Evolutionary conservation across 2,888 invertebrate genomes (phyloP), one percentile per base, ranked within the genome.

Genomic region (Drosophila pseudotalamancana): DNA sequence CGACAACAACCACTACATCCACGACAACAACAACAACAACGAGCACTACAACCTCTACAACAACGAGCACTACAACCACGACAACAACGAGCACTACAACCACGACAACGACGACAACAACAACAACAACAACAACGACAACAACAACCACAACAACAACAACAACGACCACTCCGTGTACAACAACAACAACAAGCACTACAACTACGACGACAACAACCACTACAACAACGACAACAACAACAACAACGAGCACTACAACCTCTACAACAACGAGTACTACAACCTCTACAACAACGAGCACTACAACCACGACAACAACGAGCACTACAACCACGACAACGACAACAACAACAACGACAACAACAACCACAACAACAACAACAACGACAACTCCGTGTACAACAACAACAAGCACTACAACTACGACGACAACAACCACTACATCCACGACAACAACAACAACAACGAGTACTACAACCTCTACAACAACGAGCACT

Each of bases 41-140:
- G n/a, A 55, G 0, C 59, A 46, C 45, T 0, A 31, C 56, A 0
- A 50, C 56, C 1, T 60, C 61, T 3, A 37, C 56, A 1, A 35
- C 66, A 0, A 59, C 66, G 6, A 62, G 64, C 0, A 56, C 60
- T 3, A 35, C 35, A 21, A 40, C 55, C 0, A 56, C 57, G 3
- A 51, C 46, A 1, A 53, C 51, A 37, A 12, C 6, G 18, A 46
- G 46, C 9, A 46, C 60, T 0, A 40, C 53, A 5, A 53, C 49
- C 0, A 57, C 49, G 1, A 59, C 51, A 0, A 51, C 43, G 1
- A 45, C 56, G 2, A 50, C 37, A 1, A 55, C 51, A 0, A 49
- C 54, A 0, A 55, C 62, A 0, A 45, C 53, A 1, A 8, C 45
- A 1, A 48, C 46, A 1, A 57, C 57, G 0, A 56, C 50, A 0